A percentile compares a stretch with the other conserved stretches of the same genome.
Evolutionary conservation across 2,113 vertebrate genomes (phyloP).

Genomic region (Menura novaehollandiae): DNA sequence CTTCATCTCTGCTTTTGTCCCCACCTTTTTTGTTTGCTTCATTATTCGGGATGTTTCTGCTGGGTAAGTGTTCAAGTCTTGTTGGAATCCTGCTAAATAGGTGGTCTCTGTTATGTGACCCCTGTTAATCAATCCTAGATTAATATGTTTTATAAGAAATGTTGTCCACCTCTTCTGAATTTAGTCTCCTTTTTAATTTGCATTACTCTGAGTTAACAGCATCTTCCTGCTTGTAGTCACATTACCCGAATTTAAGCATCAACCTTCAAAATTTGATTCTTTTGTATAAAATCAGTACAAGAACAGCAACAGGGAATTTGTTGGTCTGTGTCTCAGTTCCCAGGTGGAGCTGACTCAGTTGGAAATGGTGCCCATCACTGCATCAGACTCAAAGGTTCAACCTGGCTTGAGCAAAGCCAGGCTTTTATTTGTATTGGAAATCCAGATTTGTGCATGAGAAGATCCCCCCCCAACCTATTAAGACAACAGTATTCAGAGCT

Average conservation of each 20-base stretch:
- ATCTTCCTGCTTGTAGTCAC: not conserved
- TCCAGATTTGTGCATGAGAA: not conserved
- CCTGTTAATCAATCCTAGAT: not conserved
- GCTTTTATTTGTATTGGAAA: not conserved
- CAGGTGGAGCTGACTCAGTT: not conserved
- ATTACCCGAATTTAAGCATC: not conserved
- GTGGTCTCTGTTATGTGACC: not conserved
- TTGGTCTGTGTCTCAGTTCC: not conserved
- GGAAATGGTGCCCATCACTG: not conserved
- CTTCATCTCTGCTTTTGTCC: not conserved
- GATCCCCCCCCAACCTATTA: not conserved
- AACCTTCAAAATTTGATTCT: not conserved
- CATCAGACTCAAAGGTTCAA: not conserved
- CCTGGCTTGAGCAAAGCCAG: not conserved
- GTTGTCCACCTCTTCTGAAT: not conserved
- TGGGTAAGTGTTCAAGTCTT: not conserved
- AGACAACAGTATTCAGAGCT: not conserved
- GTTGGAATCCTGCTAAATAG: not conserved
- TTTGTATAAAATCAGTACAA: not conserved
- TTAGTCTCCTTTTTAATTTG: not conserved
- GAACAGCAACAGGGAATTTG: not conserved
- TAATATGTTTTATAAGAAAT: not conserved
- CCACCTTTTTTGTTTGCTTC: not conserved
- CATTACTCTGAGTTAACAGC: not conserved
- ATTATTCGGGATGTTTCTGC: not conserved